Percentiles rank a stretch among this genome's conserved stretches.
These are phyloP conservation scores for Pristis pectinata DNA, from an alignment of 2,797 vertebrate genomes.

Conservation along the genomic window DNA sequence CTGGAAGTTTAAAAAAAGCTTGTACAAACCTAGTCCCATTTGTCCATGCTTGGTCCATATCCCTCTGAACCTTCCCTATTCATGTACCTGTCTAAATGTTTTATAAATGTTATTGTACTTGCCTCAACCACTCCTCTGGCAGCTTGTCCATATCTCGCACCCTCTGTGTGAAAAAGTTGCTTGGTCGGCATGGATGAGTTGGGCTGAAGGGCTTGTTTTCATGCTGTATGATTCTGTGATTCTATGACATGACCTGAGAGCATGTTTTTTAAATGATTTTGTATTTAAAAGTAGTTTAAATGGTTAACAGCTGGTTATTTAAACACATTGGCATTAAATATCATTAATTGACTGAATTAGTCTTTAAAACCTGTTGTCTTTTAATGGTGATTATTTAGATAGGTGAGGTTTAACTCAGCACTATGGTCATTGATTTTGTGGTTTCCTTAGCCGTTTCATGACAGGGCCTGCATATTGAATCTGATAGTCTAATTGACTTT, in stretches of 20 bases:
- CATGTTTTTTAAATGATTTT: background rate
- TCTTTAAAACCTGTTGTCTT: background rate
- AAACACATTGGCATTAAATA: background rate
- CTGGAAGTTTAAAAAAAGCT: background rate
- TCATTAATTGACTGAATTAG: background rate
- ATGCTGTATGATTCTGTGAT: too few species aligned
- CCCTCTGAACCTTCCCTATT: too few species aligned
- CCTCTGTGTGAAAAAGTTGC: too few species aligned
- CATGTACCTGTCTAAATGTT: too few species aligned
- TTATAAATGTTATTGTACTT: too few species aligned
- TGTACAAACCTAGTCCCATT: too few species aligned
- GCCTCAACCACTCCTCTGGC: too few species aligned
- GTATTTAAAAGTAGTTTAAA: background rate
- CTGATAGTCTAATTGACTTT: slow-evolving; percentile 2
- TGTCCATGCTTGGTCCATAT: too few species aligned
- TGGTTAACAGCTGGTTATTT: background rate
- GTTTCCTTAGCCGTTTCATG: background rate
- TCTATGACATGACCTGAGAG: background rate
- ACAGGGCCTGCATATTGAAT: background rate
- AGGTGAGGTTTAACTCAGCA: background rate
- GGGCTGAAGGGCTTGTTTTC: too few species aligned
- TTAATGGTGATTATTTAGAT: slow-evolving; percentile 5
- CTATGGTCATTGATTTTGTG: slow-evolving; percentile 14
- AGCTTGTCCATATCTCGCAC: too few species aligned
- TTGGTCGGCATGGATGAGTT: too few species aligned